Conservation (phyloP, 2,797 vertebrate species). For the Phoebastria nigripes region DNA sequence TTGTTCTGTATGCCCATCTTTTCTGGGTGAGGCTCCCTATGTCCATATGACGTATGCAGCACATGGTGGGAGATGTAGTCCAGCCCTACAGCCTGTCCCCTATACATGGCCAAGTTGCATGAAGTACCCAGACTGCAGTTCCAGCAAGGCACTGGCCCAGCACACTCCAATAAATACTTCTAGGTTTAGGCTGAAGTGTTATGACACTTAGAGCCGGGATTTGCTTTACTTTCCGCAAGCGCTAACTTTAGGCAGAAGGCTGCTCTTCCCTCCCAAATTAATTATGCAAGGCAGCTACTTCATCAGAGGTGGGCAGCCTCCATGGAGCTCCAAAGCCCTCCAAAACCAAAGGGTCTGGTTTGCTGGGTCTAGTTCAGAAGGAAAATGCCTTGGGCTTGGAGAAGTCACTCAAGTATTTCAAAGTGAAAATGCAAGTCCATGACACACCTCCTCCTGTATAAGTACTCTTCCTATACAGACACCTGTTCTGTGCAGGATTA, state of each 20-base stretch:
- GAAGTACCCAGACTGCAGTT: background rate
- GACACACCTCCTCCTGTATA: background rate
- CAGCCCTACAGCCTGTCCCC: background rate
- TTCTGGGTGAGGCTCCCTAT: background rate
- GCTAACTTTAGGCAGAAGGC: background rate
- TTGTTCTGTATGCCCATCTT: background rate
- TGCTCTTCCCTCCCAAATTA: background rate
- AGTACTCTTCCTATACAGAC: background rate
- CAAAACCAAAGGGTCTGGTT: background rate
- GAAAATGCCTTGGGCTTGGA: background rate
- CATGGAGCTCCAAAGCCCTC: background rate
- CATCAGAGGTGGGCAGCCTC: background rate
- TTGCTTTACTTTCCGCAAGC: background rate
- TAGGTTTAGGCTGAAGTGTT: background rate
- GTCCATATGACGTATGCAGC: fast-evolving
- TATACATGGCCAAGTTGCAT: background rate
- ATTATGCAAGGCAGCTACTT: background rate
- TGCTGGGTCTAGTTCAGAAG: background rate
- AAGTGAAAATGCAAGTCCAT: background rate
- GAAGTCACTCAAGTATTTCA: background rate
- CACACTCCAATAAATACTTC: background rate
- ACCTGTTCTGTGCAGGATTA: background rate
- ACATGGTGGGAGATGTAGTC: background rate
- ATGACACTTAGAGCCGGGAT: background rate
- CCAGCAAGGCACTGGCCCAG: background rate